These are phyloP conservation scores for Mamestra configurata DNA, from an alignment of 1,140 invertebrate genomes.

Conservation along the genomic window DNA sequence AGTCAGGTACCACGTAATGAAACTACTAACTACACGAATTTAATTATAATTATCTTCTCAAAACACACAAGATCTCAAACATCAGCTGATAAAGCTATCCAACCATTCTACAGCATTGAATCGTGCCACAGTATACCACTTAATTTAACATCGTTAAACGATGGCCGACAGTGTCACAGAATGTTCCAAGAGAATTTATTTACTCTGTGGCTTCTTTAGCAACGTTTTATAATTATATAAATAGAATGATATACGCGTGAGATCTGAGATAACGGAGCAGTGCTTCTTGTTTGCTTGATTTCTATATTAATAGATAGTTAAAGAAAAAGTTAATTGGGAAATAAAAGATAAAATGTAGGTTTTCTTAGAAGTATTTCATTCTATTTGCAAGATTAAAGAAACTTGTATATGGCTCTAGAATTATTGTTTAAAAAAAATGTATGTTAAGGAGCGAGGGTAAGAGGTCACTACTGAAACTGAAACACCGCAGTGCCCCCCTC, in stretches of 20 bases:
- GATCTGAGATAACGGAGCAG: neutral
- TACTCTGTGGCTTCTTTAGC: slow-evolving; percentile 5
- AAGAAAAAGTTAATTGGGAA: neutral
- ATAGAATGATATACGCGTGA: slow-evolving; percentile 2
- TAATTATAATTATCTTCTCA: slow-evolving; percentile 14
- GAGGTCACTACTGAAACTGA: neutral
- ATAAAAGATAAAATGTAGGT: no score
- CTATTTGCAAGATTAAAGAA: neutral
- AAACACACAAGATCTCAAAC: neutral
- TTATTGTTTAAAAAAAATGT: neutral
- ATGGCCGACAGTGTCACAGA: neutral
- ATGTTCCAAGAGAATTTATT: neutral
- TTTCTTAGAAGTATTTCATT: neutral
- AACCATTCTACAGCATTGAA: neutral
- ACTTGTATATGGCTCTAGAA: no score
- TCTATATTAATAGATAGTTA: neutral
- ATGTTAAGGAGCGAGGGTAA: no score
- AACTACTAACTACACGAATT: neutral
- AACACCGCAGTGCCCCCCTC: slow-evolving; percentile 30
- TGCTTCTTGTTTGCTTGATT: neutral
- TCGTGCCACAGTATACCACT: neutral
- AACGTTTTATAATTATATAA: slow-evolving; percentile 21
- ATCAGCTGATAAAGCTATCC: neutral
- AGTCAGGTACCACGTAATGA: neutral
- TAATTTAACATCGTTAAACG: neutral